Evolutionary conservation across 2,113 vertebrate species (phyloP).

Genomic region (Apteryx mantelli): DNA sequence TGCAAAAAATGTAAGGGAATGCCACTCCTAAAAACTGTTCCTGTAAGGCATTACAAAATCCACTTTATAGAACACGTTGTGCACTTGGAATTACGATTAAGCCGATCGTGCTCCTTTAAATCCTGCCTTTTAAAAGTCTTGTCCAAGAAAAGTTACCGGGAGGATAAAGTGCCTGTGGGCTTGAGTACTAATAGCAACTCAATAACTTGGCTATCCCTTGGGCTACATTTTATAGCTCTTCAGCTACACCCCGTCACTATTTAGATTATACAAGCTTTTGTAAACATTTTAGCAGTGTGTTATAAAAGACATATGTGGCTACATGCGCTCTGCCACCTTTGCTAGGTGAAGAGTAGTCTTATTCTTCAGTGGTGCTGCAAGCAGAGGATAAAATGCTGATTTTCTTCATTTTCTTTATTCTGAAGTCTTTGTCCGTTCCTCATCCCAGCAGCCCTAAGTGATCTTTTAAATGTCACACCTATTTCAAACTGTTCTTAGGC

Average conservation of each 20-base stretch:
- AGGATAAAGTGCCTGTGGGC: constrained; percentile 56
- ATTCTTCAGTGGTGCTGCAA: background rate
- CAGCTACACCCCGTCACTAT: constrained; percentile 36
- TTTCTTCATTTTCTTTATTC: constrained; percentile 3
- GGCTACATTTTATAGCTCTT: constrained; percentile 59
- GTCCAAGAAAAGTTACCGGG: constrained; percentile 60
- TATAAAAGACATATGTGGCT: constrained; percentile 47
- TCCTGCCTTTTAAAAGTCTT: constrained; percentile 58
- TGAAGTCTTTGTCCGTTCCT: background rate
- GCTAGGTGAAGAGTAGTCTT: background rate
- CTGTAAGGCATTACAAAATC: constrained; percentile 50
- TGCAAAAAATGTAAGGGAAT: constrained; percentile 20
- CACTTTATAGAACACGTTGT: constrained; percentile 51
- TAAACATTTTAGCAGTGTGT: constrained; percentile 65
- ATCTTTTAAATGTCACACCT: background rate
- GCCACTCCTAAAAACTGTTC: constrained; percentile 32
- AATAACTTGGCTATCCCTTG: constrained; percentile 56
- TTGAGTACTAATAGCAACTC: constrained; percentile 59
- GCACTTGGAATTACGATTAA: constrained; percentile 50
- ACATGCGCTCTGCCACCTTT: background rate
- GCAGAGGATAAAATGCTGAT: background rate
- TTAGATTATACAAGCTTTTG: constrained; percentile 63
- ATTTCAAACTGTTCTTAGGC: background rate
- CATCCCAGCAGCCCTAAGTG: background rate
- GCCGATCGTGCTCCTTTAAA: constrained; percentile 38